A percentile compares a stretch with the other conserved stretches of the same genome.
Conservation (phyloP, 2,797 vertebrate genomes). For the Lindbergichthys nudifrons region DNA sequence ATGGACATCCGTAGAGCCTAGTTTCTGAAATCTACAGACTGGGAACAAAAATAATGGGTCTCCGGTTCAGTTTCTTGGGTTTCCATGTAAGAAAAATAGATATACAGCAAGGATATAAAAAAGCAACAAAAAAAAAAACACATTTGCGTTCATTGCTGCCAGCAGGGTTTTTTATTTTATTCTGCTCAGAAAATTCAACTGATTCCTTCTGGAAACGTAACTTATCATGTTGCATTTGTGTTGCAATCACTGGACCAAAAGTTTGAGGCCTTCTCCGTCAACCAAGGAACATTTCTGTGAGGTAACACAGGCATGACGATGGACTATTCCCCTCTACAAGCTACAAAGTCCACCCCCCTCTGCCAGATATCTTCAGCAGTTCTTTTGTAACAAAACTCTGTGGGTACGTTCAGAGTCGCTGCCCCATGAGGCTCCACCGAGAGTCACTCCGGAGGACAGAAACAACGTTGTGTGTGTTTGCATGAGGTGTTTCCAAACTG, state of each 20-base stretch:
- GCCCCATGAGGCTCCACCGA: slow-evolving; percentile 26
- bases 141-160: slow-evolving; percentile 46
- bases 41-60: slow-evolving; percentile 54
- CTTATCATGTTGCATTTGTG: slow-evolving; percentile 40
- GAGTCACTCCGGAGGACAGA: slow-evolving; percentile 41
- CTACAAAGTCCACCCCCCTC: slow-evolving; percentile 41
- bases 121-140: slow-evolving; percentile 14
- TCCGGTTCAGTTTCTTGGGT: slow-evolving; percentile 33
- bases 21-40: slow-evolving; percentile 27
- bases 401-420: slow-evolving; percentile 53
- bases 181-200: slow-evolving; percentile 23
- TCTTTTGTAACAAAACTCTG: slow-evolving; percentile 60
- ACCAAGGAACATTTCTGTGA: slow-evolving; percentile 35
- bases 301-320: slow-evolving; percentile 20
- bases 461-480: slow-evolving; percentile 80
- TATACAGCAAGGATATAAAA: not conserved
- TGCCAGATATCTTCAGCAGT: slow-evolving; percentile 48
- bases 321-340: slow-evolving; percentile 24
- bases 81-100: slow-evolving; percentile 4
- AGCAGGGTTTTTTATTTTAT: slow-evolving; percentile 19
- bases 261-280: slow-evolving; percentile 67
- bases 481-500: slow-evolving; percentile 85
- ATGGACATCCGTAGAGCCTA: slow-evolving; percentile 32
- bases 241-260: slow-evolving; percentile 67
- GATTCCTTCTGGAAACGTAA: slow-evolving; percentile 41